Evolutionary conservation across 2,113 vertebrate genomes (phyloP), one percentile per base, ranked within the genome.

Genomic region (Festucalex cinctus): DNA sequence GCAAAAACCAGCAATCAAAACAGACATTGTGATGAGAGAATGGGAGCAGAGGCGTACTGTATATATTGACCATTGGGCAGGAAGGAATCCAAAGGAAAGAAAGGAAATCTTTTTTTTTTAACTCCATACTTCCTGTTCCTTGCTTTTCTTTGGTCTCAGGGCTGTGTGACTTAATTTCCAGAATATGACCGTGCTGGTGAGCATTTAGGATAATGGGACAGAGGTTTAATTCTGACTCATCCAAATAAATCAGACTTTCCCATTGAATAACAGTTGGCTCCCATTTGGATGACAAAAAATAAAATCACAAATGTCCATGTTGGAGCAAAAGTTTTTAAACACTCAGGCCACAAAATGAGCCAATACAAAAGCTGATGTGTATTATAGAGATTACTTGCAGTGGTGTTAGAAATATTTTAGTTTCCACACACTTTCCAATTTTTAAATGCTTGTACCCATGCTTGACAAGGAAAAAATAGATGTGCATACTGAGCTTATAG

Each of bases 141-240:
- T 78, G 77, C 74, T 76, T 67, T 71, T 71, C 53, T 66, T 79
- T 72, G 24, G 57, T 80, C 85, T 75, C 74, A 57, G 68, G 68
- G 26, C 54, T 37, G 19, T 70, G 48, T 37, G n/a, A 83, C 48
- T 26, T 93, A 81, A 71, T 90, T 90, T 0, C 87, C 89, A 73
- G 62, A 80, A 41, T 49, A 64, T 28, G 43, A 63, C 35, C 2
- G 58, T 37, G 54, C 57, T 35, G 57, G 37, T 66, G 43, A 66
- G 13, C 53, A 8, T 0, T 3, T n/a, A 3, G 2, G 9, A 14
- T 71, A 76, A 68, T 0, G 20, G n/a, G 63, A 69, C 37, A 24
- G 37, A 32, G 26, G 6, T 57, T 57, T 32, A 28, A 57, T 6
- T 57, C 6, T 17, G 12, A 17, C 8, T 57, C 54, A n/a, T 49